phyloP scores from a whole-genome alignment of 2,888 invertebrate genomes.

The Drosophila neotestacea region DNA sequence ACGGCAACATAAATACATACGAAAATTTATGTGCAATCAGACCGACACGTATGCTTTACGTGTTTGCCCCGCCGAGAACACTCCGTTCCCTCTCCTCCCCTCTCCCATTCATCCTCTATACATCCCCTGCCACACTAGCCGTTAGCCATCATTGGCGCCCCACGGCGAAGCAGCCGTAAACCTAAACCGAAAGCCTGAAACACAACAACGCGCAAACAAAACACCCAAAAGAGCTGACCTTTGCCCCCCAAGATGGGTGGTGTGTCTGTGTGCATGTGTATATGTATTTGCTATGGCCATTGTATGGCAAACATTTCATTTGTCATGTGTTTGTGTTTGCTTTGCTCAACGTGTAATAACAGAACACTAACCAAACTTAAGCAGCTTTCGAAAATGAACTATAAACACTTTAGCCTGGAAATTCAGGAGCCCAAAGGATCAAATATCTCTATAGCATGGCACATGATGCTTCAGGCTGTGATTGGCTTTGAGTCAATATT shows the following conservation, averaged over 20 bases:
- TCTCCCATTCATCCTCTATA: neutral
- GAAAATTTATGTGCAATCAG: conserved; percentile 77
- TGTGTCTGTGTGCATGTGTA: conserved; percentile 5
- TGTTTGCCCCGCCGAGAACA: conserved; percentile 37
- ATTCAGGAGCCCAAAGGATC: conserved; percentile 18
- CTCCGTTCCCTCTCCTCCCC: conserved; percentile 3
- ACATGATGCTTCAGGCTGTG: conserved; percentile 5
- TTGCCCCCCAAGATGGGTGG: conserved; percentile 54
- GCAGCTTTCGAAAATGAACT: conserved; percentile 44
- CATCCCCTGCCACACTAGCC: conserved; percentile 7
- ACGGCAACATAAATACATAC: conserved; percentile 26
- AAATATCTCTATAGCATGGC: conserved; percentile 9
- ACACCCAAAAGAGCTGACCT: conserved; percentile 62
- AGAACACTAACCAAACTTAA: conserved; percentile 24
- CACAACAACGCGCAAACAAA: conserved; percentile 44
- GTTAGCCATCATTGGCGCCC: conserved; percentile 61
- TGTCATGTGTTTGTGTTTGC: conserved; percentile 58
- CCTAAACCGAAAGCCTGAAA: conserved; percentile 47
- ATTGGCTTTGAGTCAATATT: neutral
- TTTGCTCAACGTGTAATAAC: conserved; percentile 53
- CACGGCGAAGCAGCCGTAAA: conserved; percentile 29
- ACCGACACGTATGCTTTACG: conserved; percentile 74
- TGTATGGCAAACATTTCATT: conserved; percentile 64
- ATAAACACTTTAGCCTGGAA: conserved; percentile 31
- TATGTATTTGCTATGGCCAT: conserved; percentile 26